Evolutionary conservation across 92 coral and sea anemone species (phyloP).

Genomic region (Parazoanthus darwini): DNA sequence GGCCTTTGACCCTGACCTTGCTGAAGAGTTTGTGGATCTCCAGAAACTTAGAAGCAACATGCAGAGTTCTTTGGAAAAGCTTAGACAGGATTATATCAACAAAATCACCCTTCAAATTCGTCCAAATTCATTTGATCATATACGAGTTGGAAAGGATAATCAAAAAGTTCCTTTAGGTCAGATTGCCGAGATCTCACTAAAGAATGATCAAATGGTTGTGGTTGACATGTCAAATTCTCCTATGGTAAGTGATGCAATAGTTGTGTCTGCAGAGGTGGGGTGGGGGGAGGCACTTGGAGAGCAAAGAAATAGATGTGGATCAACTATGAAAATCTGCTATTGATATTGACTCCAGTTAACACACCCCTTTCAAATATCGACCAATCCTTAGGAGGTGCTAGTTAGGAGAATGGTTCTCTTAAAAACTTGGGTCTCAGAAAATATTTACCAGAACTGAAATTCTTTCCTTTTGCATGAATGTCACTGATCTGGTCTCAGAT

Average conservation of each 20-base stretch:
- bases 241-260: conserved; percentile 50
- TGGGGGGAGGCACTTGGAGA: neutral
- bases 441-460: too few relatives aligned
- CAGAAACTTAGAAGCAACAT: conserved; percentile 73
- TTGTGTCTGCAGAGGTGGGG: neutral
- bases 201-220: conserved; percentile 78
- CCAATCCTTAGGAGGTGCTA: too few relatives aligned
- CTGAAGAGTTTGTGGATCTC: conserved; percentile 89
- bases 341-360: too few relatives aligned
- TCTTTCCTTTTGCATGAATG: too few relatives aligned
- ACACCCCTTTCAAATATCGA: too few relatives aligned
- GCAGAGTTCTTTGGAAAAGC: conserved; percentile 79
- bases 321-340: too few relatives aligned
- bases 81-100: conserved; percentile 72
- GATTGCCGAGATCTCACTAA: conserved; percentile 74
- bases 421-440: too few relatives aligned
- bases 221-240: conserved; percentile 83
- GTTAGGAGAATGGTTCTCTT: too few relatives aligned
- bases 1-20: conserved; percentile 78
- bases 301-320: neutral
- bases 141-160: conserved; percentile 69
- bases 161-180: conserved; percentile 61
- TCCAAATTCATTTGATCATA: conserved; percentile 75
- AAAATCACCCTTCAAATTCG: conserved; percentile 65
- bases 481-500: too few relatives aligned